Base-by-base conservation (phyloP, 1,140 invertebrate species). In the Bombus terrestris region DNA sequence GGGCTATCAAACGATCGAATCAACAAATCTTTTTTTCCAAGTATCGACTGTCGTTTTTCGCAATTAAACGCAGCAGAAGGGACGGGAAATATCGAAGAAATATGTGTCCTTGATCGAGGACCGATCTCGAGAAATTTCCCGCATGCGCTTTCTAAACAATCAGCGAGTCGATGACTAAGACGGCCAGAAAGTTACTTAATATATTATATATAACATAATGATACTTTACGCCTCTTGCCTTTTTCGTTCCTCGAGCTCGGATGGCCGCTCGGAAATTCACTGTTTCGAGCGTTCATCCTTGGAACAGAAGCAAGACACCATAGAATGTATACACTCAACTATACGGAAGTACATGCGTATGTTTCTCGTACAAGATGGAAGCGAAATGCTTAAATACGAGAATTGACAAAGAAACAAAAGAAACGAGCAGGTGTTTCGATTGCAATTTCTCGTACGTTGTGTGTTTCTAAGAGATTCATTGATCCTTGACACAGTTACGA, bases 101-200 rank as follows among this genome's bases (percentile, higher is more conserved):
- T 15, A 2, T 4, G 12, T 32, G 41, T 47, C 32, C 10, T 37
- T 15, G 25, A 25, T 1, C 5, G 12, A 32, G 9, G 18, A 28
- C 8, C 3, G 25, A 53, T 18, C 64, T n/a, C n/a, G 28, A 53
- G 39, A 0, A 66, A 81, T 81, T 53, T 83, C 79, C 85, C 73
- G 82, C 72, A 69, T 81, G 53, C 71, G 66, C 59, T 74, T 87
- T 82, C 35, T 77, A 71, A 89, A 91, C 87, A 90, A 92, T 90
- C 90, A 90, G 37, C 80, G 68, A 86, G 74, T 88, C 81, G 87
- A 87, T 81, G 85, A 91, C 89, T 86, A 79, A 75, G 74, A 93
- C 76, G 92, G 92, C 91, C 92, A 89, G 83, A 92, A 90, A 88
- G 92, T 93, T 93, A 93, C 93, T 93, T 93, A 93, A 93, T 90